A percentile compares a stretch with the other conserved stretches of the same genome.
These are phyloP conservation scores for Drosophila nigritarsus DNA, from an alignment of 2,888 invertebrate genomes.

Conservation along the genomic window DNA sequence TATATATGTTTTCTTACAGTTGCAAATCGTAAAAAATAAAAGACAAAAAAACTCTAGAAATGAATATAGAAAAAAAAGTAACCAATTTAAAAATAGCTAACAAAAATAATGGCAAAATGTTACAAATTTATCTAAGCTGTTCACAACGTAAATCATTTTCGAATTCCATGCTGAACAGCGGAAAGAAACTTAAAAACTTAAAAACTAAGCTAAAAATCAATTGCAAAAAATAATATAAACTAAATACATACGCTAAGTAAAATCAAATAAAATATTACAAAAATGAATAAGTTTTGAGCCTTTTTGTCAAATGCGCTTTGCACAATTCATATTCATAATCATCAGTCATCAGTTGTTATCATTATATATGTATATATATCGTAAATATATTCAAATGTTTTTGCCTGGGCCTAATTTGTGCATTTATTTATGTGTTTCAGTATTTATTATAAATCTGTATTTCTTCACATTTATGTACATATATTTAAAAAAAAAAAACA, in stretches of 20 bases:
- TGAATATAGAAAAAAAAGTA: slow-evolving; percentile 28
- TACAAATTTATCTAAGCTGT: too few relatives aligned
- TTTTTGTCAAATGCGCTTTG: slow-evolving; percentile 50
- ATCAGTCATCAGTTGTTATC: slow-evolving; percentile 9
- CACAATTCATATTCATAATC: background rate
- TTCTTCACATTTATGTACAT: background rate
- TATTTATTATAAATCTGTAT: background rate
- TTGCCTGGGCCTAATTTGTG: slow-evolving; percentile 55
- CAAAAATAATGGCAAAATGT: background rate
- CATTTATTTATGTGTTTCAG: slow-evolving; percentile 60
- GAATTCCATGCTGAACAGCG: slow-evolving; percentile 7
- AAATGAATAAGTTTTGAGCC: slow-evolving; percentile 43
- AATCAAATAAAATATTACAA: slow-evolving; percentile 20
- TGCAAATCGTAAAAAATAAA: slow-evolving; percentile 32
- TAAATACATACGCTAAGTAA: slow-evolving; percentile 40
- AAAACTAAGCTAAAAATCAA: slow-evolving; percentile 28
- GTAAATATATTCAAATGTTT: slow-evolving; percentile 12
- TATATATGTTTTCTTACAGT: slow-evolving; percentile 32
- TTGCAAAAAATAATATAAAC: slow-evolving; percentile 23
- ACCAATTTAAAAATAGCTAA: slow-evolving; percentile 30
- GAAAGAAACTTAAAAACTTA: slow-evolving; percentile 16
- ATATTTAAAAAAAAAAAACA: slow-evolving; percentile 6
- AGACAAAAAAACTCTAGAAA: slow-evolving; percentile 6
- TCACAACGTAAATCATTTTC: too few relatives aligned
- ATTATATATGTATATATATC: slow-evolving; percentile 6